These are phyloP conservation scores for Prorops nasuta DNA, from an alignment of 1,140 invertebrate genomes.

Conservation along the genomic window DNA sequence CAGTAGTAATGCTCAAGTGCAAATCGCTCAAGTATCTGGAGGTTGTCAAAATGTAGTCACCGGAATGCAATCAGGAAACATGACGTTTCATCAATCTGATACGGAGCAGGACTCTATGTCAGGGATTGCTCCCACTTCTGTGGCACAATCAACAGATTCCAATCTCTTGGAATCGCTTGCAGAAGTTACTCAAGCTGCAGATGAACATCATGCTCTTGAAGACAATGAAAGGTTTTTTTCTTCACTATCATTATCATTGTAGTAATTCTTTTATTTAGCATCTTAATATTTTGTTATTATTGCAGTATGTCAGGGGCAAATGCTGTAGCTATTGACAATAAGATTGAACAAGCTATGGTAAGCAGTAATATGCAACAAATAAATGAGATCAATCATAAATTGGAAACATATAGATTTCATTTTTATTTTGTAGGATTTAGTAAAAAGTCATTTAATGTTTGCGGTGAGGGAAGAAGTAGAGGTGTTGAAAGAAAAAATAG, in stretches of 20 bases:
- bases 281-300: conserved; percentile 45
- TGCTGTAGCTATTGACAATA: conserved; percentile 96
- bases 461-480: conserved; percentile 97
- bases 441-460: conserved; percentile 98
- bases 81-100: conserved; percentile 44
- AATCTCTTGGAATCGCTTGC: conserved; percentile 52
- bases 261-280: conserved; percentile 4
- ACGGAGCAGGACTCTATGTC: conserved; percentile 51
- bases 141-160: conserved; percentile 37
- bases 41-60: conserved; percentile 36
- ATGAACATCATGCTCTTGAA: conserved; percentile 57
- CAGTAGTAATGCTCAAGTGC: conserved; percentile 32
- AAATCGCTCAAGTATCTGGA: conserved; percentile 42
- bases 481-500: conserved; percentile 93
- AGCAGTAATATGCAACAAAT: conserved; percentile 47
- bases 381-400: conserved; percentile 26
- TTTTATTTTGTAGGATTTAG: conserved; percentile 80
- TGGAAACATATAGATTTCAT: background rate
- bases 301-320: conserved; percentile 88
- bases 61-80: conserved; percentile 24
- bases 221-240: conserved; percentile 63
- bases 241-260: background rate
- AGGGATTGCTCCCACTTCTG: conserved; percentile 28
- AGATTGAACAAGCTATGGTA: conserved; percentile 99
- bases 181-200: conserved; percentile 51